Percentiles rank a stretch among this genome's conserved stretches.
These are phyloP conservation scores for Oriolus oriolus DNA, from an alignment of 2,113 vertebrate genomes.

Conservation along the genomic window DNA sequence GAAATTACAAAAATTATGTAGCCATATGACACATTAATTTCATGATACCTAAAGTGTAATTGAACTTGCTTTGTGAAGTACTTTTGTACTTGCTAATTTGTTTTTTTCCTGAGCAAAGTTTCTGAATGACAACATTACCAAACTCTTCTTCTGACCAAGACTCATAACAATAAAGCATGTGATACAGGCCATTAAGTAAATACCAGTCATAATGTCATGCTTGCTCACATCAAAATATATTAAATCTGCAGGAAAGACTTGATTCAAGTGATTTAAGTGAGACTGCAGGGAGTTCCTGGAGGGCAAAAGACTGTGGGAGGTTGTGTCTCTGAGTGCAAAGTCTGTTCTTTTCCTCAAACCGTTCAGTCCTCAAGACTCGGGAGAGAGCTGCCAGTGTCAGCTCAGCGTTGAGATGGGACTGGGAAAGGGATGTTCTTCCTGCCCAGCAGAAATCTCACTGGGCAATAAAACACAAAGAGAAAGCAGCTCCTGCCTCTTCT, in stretches of 20 bases:
- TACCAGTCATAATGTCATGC: not conserved
- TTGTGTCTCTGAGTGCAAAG: not conserved
- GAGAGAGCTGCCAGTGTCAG: not conserved
- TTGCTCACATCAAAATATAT: not conserved
- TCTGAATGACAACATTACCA: not conserved
- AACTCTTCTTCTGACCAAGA: not conserved
- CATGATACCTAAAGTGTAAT: not conserved
- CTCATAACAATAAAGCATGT: not conserved
- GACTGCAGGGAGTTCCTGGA: not conserved
- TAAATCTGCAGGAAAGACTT: not conserved
- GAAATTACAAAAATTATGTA: not conserved
- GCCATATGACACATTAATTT: not conserved
- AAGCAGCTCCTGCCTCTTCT: not conserved
- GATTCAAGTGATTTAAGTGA: not conserved
- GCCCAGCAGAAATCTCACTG: not conserved
- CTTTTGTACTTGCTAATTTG: not conserved
- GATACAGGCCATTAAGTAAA: not conserved
- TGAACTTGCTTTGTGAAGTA: not conserved
- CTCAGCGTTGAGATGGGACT: not conserved
- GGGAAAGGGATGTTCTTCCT: not conserved
- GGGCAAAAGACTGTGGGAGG: not conserved
- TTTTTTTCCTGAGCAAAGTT: not conserved
- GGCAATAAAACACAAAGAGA: not conserved
- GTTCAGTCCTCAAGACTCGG: not conserved
- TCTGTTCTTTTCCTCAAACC: not conserved